phyloP scores from a whole-genome alignment of 2,113 vertebrate species.

The Cynocephalus volans region DNA sequence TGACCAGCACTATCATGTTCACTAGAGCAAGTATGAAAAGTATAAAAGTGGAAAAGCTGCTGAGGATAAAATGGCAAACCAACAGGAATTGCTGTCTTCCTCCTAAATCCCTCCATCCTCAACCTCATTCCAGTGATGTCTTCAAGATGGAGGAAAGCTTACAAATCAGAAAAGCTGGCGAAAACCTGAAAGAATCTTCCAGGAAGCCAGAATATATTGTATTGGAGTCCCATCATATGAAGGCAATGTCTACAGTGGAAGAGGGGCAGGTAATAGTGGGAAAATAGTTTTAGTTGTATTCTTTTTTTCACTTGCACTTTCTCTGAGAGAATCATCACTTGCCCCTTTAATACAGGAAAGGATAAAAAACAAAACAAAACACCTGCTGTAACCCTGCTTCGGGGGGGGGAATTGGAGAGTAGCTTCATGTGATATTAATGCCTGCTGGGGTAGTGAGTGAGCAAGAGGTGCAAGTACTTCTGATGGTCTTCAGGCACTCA shows the following conservation, averaged over 20 bases:
- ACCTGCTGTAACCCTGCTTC: background rate
- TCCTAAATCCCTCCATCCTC: background rate
- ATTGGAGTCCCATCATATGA: background rate
- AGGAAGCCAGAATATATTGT: background rate
- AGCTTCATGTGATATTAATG: background rate
- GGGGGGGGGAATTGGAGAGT: accelerated
- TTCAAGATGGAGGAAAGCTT: background rate
- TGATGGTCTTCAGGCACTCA: background rate
- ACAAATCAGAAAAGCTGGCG: background rate
- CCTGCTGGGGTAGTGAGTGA: background rate
- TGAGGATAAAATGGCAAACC: background rate
- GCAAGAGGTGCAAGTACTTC: background rate
- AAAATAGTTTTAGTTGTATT: background rate
- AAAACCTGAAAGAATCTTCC: background rate
- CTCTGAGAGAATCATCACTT: background rate
- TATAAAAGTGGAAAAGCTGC: conserved; percentile 1
- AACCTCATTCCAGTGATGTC: background rate
- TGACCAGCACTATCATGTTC: background rate
- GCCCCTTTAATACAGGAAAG: background rate
- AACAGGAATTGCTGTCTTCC: background rate
- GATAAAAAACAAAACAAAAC: background rate
- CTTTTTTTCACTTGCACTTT: background rate
- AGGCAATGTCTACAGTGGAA: background rate
- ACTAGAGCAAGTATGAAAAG: conserved; percentile 46
- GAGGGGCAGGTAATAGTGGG: background rate